Base-by-base conservation (phyloP, 2,888 invertebrate genomes). In the Dioctria linearis region DNA sequence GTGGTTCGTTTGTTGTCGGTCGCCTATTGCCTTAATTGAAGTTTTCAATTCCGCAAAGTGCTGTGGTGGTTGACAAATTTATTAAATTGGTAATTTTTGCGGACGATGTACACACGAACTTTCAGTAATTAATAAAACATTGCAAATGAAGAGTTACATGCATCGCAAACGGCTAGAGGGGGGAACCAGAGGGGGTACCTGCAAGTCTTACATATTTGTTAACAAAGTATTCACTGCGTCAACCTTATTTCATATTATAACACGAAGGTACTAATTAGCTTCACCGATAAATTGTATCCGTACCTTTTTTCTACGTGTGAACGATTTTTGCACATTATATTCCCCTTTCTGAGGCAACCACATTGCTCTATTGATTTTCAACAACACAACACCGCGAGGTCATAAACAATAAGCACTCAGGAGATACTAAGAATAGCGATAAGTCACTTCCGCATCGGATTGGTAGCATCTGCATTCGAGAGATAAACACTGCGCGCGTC, bases 281-380 rank as follows among this genome's bases (percentile, higher is more conserved):
- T 25, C 25, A 25, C 25, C 2, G n/a, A 54, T n/a, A 11, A 8
- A 54, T 1, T 54, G 3, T 4, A 57, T 71, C 57, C 61, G 54
- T 86, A 88, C 88, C 88, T 88, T 87, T 85, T 85, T 85, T 84
- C 86, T 86, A 84, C 86, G 87, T 82, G 86, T 86, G 84, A 85
- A 86, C 82, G 87, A 86, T 85, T 88, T 87, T 85, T 88, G 86
- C 85, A 88, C 88, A 85, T 88, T 86, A 84, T 88, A 88, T 83
- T 86, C 86, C 81, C 88, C 87, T 83, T 88, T 86, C 81, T 88
- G 88, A 81, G 87, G 86, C 82, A 88, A 82, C 88, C 88, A 88
- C 84, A 73, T 69, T 39, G 69, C 69, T 49, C 51, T 69, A 69
- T 69, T 49, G 51, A 51, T 51, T 69, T 51, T 9, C 39, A 69